phyloP scores from a whole-genome alignment of 2,888 invertebrate genomes.

The Ypsolopha sequella region DNA sequence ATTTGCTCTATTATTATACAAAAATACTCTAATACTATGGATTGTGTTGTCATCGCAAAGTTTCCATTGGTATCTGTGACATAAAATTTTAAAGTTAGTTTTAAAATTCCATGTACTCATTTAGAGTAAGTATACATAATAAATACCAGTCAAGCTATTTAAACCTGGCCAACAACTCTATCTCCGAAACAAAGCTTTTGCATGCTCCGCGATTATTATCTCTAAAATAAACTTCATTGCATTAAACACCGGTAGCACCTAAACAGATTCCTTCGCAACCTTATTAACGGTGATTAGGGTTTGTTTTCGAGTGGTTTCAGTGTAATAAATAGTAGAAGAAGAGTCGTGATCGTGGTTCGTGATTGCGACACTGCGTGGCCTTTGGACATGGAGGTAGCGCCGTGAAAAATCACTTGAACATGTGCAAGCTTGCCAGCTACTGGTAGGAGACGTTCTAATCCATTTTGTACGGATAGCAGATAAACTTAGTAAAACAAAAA shows the following conservation, averaged over 20 bases:
- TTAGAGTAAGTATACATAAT: too few relatives aligned
- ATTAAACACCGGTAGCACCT: too few relatives aligned
- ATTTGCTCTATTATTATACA: too few relatives aligned
- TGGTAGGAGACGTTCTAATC: slow-evolving; percentile 54
- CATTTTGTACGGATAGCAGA: slow-evolving; percentile 31
- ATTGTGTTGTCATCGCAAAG: too few relatives aligned
- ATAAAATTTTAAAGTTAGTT: too few relatives aligned
- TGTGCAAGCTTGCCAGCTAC: slow-evolving; percentile 54
- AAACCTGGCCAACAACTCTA: slow-evolving; percentile 63
- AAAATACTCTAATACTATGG: too few relatives aligned
- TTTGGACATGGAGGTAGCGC: slow-evolving; percentile 64
- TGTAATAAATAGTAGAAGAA: slow-evolving; percentile 51
- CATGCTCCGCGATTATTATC: slow-evolving; percentile 67
- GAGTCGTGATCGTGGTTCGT: slow-evolving; percentile 67
- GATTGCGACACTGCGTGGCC: slow-evolving; percentile 69
- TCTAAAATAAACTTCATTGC: slow-evolving; percentile 52
- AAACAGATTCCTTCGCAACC: neutral
- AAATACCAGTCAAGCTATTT: slow-evolving; percentile 24
- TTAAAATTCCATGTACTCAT: too few relatives aligned
- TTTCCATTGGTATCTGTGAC: too few relatives aligned
- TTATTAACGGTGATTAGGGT: slow-evolving; percentile 15
- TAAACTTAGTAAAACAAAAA: too few relatives aligned
- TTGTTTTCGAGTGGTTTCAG: slow-evolving; percentile 24
- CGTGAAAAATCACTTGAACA: slow-evolving; percentile 70
- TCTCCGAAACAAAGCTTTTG: slow-evolving; percentile 26